These are phyloP conservation scores for Dipodomys spectabilis DNA, from an alignment of 2,113 vertebrate genomes.

Conservation along the genomic window DNA sequence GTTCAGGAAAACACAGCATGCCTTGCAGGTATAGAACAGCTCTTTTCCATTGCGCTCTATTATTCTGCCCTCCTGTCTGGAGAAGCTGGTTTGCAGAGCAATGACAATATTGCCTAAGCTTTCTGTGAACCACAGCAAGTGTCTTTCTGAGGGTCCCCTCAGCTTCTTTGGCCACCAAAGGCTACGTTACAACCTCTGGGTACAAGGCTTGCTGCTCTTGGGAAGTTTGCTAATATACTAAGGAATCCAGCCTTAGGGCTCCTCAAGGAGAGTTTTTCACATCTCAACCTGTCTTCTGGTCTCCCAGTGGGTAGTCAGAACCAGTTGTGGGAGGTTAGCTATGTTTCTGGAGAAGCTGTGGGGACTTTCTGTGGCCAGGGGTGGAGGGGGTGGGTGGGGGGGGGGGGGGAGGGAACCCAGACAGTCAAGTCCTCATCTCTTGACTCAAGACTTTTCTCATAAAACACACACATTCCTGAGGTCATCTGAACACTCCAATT, in stretches of 20 bases:
- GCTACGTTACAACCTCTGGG: background rate
- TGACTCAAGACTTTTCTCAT: constrained; percentile 38
- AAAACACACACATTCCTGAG: constrained; percentile 66
- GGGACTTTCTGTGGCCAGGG: constrained; percentile 62
- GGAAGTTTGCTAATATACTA: background rate
- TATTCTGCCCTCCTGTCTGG: background rate
- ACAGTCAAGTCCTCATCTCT: background rate
- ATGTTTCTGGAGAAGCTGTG: constrained; percentile 30
- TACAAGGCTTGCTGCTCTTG: background rate
- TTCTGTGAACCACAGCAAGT: background rate
- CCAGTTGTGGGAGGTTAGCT: constrained; percentile 43
- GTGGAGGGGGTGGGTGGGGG: too few species aligned
- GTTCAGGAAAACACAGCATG: background rate
- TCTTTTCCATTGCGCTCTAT: background rate
- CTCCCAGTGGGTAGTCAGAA: background rate
- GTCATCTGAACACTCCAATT: constrained; percentile 23
- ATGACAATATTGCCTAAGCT: background rate
- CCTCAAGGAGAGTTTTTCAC: background rate
- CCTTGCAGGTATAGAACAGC: fast-evolving
- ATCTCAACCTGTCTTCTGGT: background rate
- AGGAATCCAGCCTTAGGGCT: background rate
- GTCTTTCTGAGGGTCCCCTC: background rate
- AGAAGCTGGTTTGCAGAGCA: background rate
- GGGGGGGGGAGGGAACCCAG: background rate
- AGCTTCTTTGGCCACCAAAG: background rate